These are phyloP conservation scores for Gari tellinella DNA, from an alignment of 2,888 invertebrate species.

Conservation along the genomic window DNA sequence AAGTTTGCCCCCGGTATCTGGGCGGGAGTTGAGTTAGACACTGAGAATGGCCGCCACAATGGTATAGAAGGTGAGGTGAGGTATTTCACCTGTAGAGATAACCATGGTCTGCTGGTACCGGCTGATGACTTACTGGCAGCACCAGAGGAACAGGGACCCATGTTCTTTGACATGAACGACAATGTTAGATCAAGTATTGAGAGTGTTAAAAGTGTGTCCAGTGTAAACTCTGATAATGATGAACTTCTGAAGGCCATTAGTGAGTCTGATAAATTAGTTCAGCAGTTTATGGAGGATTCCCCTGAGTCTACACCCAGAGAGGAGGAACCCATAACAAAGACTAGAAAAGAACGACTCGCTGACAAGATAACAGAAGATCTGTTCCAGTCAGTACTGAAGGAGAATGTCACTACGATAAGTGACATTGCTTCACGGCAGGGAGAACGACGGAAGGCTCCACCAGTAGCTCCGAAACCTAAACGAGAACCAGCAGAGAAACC, in stretches of 20 bases:
- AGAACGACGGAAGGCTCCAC: slow-evolving; percentile 56
- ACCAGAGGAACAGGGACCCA: slow-evolving; percentile 25
- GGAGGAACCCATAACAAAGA: slow-evolving; percentile 7
- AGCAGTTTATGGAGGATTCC: slow-evolving; percentile 54
- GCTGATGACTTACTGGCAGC: slow-evolving; percentile 67
- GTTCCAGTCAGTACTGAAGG: slow-evolving; percentile 68
- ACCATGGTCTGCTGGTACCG: slow-evolving; percentile 76
- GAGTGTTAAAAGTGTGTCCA: slow-evolving; percentile 36
- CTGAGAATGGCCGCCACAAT: slow-evolving; percentile 72
- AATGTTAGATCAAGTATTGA: slow-evolving; percentile 55
- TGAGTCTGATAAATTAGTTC: slow-evolving; percentile 62
- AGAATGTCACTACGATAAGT: slow-evolving; percentile 67
- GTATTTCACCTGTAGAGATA: slow-evolving; percentile 73
- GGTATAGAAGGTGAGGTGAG: slow-evolving; percentile 70
- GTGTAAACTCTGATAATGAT: slow-evolving; percentile 51
- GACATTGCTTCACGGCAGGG: slow-evolving; percentile 64
- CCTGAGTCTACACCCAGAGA: slow-evolving; percentile 38
- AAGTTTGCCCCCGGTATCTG: slow-evolving; percentile 78
- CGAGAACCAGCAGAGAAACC: slow-evolving; percentile 20
- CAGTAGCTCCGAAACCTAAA: slow-evolving; percentile 67
- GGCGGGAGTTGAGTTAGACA: slow-evolving; percentile 79
- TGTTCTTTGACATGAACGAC: slow-evolving; percentile 4
- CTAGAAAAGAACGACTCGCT: slow-evolving; percentile 60
- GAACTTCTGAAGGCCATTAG: slow-evolving; percentile 57
- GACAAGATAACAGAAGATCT: slow-evolving; percentile 77